Evolutionary conservation across 2,888 invertebrate species (phyloP).

Genomic region (Papilio elwesi): DNA sequence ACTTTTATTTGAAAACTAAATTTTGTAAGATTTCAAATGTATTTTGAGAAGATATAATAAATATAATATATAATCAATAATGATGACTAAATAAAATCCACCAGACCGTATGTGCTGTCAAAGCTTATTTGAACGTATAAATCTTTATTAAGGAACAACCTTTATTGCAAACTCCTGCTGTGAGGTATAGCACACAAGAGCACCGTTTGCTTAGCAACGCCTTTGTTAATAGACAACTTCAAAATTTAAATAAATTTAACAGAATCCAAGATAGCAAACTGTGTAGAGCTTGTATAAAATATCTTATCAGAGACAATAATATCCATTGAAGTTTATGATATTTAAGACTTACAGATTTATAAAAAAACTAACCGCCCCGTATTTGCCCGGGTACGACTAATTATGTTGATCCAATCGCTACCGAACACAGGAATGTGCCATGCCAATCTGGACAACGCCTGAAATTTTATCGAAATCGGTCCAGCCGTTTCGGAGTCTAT

Average conservation of each 20-base stretch:
- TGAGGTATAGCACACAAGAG: background rate
- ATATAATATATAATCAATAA: background rate
- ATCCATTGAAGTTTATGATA: background rate
- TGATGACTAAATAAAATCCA: background rate
- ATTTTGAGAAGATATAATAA: background rate
- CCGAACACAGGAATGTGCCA: too few relatives aligned
- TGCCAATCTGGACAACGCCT: too few relatives aligned
- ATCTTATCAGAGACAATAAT: background rate
- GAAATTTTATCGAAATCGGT: too few relatives aligned
- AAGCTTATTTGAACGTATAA: background rate
- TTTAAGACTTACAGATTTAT: background rate
- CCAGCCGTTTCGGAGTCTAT: too few relatives aligned
- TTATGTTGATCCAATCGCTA: too few relatives aligned
- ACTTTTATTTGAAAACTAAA: slow-evolving; percentile 3
- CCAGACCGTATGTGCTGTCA: background rate
- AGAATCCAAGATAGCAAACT: background rate
- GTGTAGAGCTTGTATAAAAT: background rate
- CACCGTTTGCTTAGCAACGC: background rate
- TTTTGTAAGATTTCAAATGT: background rate
- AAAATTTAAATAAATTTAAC: background rate
- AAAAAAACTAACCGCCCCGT: background rate
- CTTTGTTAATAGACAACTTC: background rate
- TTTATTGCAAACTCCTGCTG: slow-evolving; percentile 14
- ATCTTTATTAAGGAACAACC: slow-evolving; percentile 5
- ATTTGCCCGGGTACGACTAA: too few relatives aligned